A percentile compares a stretch with the other conserved stretches of the same genome.
Evolutionary conservation across 1,140 invertebrate species (phyloP).

Genomic region (Xylocopa sonorina): DNA sequence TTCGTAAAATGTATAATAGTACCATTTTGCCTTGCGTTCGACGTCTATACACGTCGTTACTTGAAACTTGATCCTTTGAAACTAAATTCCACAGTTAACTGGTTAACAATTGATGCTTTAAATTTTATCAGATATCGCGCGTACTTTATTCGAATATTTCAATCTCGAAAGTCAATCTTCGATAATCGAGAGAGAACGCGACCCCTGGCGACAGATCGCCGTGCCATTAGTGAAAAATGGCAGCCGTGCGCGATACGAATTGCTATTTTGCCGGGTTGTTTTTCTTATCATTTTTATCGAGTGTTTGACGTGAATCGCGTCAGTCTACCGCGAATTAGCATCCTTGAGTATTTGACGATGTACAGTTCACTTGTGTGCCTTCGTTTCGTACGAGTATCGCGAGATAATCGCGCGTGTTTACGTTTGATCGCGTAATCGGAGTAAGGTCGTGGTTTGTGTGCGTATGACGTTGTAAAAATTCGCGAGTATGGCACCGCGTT

Average conservation of each 20-base stretch:
- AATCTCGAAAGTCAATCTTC: background rate
- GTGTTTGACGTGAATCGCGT: background rate
- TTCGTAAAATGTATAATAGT: too few species aligned
- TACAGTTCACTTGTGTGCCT: background rate
- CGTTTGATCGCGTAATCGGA: background rate
- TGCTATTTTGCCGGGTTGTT: background rate
- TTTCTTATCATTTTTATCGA: background rate
- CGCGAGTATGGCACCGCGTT: constrained; percentile 44
- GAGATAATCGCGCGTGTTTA: background rate
- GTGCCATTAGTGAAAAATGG: background rate
- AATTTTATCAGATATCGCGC: too few species aligned
- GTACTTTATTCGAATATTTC: too few species aligned
- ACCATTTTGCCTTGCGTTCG: too few species aligned
- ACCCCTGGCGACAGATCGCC: background rate
- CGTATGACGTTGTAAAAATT: background rate
- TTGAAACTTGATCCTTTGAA: too few species aligned
- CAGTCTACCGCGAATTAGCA: too few species aligned
- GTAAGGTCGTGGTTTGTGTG: background rate
- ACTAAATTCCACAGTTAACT: too few species aligned
- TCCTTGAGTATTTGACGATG: too few species aligned
- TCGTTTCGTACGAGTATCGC: background rate
- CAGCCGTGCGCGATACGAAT: background rate
- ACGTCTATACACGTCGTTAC: too few species aligned
- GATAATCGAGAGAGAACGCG: background rate
- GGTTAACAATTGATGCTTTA: too few species aligned